Conservation (phyloP, 2,797 vertebrate species). For the Atherinosoma microstoma region DNA sequence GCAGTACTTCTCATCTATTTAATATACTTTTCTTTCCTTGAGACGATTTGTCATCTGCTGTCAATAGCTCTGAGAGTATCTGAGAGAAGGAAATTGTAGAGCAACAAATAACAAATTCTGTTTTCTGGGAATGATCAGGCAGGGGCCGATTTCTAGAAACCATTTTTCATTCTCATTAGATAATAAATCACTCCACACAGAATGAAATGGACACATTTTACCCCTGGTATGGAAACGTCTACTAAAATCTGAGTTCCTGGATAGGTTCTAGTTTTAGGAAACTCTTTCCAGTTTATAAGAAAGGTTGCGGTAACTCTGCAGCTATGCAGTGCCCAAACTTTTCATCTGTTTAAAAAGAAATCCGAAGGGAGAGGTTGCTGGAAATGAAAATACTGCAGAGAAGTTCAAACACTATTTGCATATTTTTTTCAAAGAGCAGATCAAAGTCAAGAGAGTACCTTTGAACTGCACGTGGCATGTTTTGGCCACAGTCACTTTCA, state of each 20-base stretch:
- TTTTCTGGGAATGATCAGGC: not conserved
- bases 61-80: not conserved
- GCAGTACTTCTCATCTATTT: not conserved
- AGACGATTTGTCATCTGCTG: not conserved
- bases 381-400: not conserved
- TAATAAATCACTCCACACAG: not conserved
- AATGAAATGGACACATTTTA: not conserved
- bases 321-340: conserved; percentile 15
- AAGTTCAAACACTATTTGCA: rapidly evolving
- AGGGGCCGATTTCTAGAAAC: too few relatives aligned
- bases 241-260: not conserved
- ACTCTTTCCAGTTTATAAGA: not conserved
- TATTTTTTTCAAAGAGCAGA: not conserved
- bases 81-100: too few relatives aligned
- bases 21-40: not conserved
- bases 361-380: not conserved
- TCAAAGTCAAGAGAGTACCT: not conserved
- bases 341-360: not conserved
- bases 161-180: not conserved
- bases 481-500: not conserved
- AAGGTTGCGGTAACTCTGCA: not conserved
- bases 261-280: not conserved
- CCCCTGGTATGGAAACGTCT: too few relatives aligned
- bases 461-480: not conserved
- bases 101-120: too few relatives aligned